Evolutionary conservation across 1,140 invertebrate species (phyloP).

Genomic region (Babylonia areolata): DNA sequence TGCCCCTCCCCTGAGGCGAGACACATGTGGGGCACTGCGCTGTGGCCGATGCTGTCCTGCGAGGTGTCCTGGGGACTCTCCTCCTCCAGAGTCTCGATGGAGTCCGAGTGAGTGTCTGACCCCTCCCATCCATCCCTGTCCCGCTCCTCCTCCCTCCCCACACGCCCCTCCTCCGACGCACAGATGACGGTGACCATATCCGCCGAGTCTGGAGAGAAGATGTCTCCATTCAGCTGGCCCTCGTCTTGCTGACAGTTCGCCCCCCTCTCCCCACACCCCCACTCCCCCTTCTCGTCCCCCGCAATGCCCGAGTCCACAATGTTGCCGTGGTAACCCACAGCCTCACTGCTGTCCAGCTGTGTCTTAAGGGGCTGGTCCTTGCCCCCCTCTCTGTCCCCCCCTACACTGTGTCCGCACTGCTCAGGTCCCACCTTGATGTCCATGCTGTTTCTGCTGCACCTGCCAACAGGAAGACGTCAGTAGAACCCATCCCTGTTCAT

Average conservation of each 20-base stretch:
- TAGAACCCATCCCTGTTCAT: too few relatives aligned
- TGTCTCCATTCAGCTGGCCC: background rate
- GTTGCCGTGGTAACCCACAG: background rate
- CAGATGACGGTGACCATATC: slow-evolving; percentile 25
- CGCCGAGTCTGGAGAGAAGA: slow-evolving; percentile 30
- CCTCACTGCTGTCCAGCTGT: background rate
- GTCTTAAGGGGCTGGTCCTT: too few relatives aligned
- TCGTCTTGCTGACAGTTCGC: background rate
- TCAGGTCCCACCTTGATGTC: too few relatives aligned
- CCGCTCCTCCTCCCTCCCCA: background rate
- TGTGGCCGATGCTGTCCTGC: slow-evolving; percentile 20
- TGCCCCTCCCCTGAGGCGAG: background rate
- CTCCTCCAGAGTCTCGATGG: slow-evolving; percentile 44
- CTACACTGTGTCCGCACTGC: too few relatives aligned
- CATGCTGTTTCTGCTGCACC: too few relatives aligned
- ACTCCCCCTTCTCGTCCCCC: background rate
- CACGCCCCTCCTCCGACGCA: background rate
- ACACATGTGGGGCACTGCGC: slow-evolving; percentile 8
- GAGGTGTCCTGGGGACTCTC: slow-evolving; percentile 27
- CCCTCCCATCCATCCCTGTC: slow-evolving; percentile 32
- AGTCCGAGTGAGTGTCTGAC: slow-evolving; percentile 39
- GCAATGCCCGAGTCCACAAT: background rate
- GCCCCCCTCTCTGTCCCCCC: background rate
- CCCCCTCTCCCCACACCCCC: background rate
- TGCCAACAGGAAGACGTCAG: too few relatives aligned